phyloP scores from a whole-genome alignment of 2,888 invertebrate species.

The Pandemis corylana region DNA sequence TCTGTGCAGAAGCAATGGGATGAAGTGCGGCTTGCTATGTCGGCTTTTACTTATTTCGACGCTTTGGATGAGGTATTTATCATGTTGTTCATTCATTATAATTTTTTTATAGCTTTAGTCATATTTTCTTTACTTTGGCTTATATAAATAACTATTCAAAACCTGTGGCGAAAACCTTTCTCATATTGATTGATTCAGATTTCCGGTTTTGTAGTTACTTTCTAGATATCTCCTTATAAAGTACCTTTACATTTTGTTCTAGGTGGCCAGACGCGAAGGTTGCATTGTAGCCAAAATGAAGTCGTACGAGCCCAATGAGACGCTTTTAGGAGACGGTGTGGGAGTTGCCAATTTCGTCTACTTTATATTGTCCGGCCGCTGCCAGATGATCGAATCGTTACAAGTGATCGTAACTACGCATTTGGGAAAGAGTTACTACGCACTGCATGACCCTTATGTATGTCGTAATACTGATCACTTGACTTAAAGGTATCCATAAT shows the following conservation, averaged over 20 bases:
- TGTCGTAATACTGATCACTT: neutral
- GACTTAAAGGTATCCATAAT: neutral
- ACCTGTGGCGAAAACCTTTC: too few species aligned
- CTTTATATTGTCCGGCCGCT: conserved; percentile 85
- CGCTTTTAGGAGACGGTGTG: conserved; percentile 80
- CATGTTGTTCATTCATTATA: neutral
- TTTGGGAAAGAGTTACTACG: conserved; percentile 69
- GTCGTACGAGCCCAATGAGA: conserved; percentile 82
- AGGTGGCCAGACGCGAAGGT: conserved; percentile 86
- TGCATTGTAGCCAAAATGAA: conserved; percentile 87
- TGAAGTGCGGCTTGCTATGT: conserved; percentile 84
- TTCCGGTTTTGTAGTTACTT: too few species aligned
- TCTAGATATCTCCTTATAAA: too few species aligned
- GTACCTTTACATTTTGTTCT: conserved; percentile 15
- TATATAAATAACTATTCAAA: too few species aligned
- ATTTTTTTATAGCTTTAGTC: too few species aligned
- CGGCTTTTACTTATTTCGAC: conserved; percentile 87
- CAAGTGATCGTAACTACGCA: conserved; percentile 67
- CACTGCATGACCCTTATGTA: conserved; percentile 78
- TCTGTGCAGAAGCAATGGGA: conserved; percentile 87
- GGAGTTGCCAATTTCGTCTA: conserved; percentile 81
- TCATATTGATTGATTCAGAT: too few species aligned
- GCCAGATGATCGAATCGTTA: conserved; percentile 86
- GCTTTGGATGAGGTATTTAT: conserved; percentile 79
- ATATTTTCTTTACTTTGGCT: too few species aligned